Conservation (phyloP, 2,113 vertebrate genomes). For the Phalacrocorax aristotelis region DNA sequence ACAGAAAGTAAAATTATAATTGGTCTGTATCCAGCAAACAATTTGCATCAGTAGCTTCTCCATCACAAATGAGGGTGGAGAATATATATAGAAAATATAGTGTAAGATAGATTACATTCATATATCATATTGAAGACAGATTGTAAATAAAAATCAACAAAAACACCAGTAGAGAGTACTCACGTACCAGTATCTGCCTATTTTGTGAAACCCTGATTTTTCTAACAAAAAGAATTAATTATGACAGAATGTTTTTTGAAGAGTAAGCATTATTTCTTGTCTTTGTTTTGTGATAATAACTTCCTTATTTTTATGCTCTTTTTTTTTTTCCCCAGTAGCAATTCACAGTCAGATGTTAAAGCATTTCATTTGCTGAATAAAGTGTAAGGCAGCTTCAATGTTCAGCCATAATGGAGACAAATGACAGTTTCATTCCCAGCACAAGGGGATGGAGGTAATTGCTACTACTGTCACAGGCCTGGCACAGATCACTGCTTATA, state of each 20-base stretch:
- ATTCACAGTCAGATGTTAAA: constrained; percentile 70
- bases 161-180: neutral
- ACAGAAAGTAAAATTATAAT: neutral
- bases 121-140: accelerated
- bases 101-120: neutral
- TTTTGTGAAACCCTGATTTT: neutral
- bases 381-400: constrained; percentile 72
- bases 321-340: neutral
- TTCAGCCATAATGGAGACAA: constrained; percentile 75
- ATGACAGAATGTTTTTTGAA: neutral
- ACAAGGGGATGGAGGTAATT: constrained; percentile 76
- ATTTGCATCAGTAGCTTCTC: neutral
- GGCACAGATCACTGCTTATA: constrained; percentile 65
- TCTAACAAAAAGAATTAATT: neutral
- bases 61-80: neutral
- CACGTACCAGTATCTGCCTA: neutral
- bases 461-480: constrained; percentile 67
- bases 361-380: constrained; percentile 79
- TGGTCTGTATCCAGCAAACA: neutral
- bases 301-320: neutral
- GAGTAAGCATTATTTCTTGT: neutral
- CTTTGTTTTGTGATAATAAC: neutral
- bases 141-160: neutral
- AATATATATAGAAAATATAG: neutral
- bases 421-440: constrained; percentile 67